A percentile compares a stretch with the other conserved stretches of the same genome.
Evolutionary conservation across 2,113 vertebrate species (phyloP).

Genomic region (Hiodon tergisus): DNA sequence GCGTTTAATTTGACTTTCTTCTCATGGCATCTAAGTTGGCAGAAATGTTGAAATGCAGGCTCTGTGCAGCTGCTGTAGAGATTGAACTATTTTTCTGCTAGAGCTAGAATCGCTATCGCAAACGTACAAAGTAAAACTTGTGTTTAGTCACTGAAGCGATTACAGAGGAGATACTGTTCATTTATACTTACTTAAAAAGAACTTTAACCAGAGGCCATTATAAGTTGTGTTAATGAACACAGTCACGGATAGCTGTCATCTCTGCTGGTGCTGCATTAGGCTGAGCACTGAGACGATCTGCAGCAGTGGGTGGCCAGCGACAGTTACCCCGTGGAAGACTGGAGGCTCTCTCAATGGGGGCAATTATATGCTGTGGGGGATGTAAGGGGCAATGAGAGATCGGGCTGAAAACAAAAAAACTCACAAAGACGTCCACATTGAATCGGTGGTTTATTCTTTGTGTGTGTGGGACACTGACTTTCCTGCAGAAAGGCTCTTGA

Average conservation of each 20-base stretch:
- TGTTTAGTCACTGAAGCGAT: not conserved
- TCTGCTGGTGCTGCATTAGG: not conserved
- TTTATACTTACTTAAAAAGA: too few species aligned
- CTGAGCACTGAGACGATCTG: too few species aligned
- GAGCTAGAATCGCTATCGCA: not conserved
- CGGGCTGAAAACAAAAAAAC: conserved; percentile 33
- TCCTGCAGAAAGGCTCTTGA: conserved; percentile 52
- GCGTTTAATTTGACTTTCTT: too few species aligned
- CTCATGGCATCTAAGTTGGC: too few species aligned
- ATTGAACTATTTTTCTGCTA: too few species aligned
- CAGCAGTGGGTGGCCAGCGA: too few species aligned
- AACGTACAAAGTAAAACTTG: not conserved
- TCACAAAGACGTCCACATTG: conserved; percentile 57
- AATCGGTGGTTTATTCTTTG: conserved; percentile 53
- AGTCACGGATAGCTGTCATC: not conserved
- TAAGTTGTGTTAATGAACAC: too few species aligned
- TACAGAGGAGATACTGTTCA: conserved; percentile 1
- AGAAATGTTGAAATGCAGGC: too few species aligned
- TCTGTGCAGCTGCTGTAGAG: too few species aligned
- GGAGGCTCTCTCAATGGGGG: not conserved
- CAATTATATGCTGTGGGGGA: not conserved
- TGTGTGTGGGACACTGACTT: conserved; percentile 48
- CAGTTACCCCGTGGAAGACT: too few species aligned
- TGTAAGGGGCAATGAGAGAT: not conserved
- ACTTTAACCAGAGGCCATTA: too few species aligned